Conservation (phyloP, 2,113 vertebrate species). For the Dicerorhinus sumatrensis region DNA sequence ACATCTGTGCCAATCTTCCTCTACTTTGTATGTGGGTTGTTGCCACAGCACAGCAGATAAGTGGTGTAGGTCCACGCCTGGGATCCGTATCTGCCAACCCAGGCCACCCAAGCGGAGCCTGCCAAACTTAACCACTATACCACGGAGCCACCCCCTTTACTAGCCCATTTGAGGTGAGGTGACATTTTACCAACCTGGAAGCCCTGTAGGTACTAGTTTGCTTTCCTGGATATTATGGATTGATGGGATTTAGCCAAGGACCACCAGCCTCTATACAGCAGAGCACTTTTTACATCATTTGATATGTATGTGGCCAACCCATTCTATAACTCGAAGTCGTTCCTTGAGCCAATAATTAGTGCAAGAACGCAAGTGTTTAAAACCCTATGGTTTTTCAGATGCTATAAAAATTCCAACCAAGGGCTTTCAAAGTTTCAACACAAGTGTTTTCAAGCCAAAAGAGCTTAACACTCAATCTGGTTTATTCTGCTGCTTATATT, state of each 20-base stretch:
- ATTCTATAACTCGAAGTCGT: background rate
- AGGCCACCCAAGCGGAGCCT: no score
- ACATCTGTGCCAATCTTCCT: no score
- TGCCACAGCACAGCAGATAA: no score
- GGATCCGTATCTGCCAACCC: no score
- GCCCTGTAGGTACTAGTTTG: background rate
- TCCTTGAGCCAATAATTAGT: background rate
- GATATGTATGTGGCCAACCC: background rate
- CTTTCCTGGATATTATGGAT: background rate
- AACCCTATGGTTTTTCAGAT: background rate
- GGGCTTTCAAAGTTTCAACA: background rate
- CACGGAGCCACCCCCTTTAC: background rate
- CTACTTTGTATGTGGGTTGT: no score
- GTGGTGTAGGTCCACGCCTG: no score
- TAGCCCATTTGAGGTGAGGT: background rate
- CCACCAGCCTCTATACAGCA: background rate
- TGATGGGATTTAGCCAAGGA: background rate
- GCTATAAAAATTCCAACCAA: constrained; percentile 13
- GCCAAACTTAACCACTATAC: no score
- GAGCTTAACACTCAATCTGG: background rate
- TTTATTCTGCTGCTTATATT: background rate
- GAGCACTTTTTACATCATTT: background rate
- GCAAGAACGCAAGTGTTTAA: background rate
- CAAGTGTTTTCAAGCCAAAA: background rate
- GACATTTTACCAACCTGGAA: background rate